Base-by-base conservation (phyloP, 2,888 invertebrate species). In the Polydrusus tereticollis region DNA sequence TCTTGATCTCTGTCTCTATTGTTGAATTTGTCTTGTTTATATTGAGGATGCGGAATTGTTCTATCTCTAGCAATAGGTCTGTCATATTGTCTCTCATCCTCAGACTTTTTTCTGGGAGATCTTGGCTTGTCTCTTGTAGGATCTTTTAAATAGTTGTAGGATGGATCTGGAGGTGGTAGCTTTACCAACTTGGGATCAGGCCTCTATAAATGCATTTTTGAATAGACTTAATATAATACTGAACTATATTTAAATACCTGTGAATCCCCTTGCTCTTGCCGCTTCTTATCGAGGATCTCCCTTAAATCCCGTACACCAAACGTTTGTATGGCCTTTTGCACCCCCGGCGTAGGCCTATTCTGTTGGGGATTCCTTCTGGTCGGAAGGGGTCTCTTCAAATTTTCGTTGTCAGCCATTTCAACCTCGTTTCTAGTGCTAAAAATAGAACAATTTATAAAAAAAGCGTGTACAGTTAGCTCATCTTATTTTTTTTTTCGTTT, bases 151-250 rank as follows among this genome's bases (percentile, higher is more conserved):
- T 77, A 81, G 70, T 79, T 82, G 52, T 80, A 81, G 8, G 79
- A 68, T 20, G 83, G 82, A 73, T 83, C 83, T 18, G 80, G 77
- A 10, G 83, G 83, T 14, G 82, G 82, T 2, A 33, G 52, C n/a
- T 71, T 72, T 36, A 59, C n/a, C 5, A 8, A 7, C 29, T 66
- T 60, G 10, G 38, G 38, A 7, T 62, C 47, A 16, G 14, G 45
- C 10, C 33, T 47, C 47, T 62, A n/a, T 36, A 36, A 36, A 36
- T 2, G 7, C 33, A 33, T n/a, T n/a, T n/a, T 36, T n/a, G 0
- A 36, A 36, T 2, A 5, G 29, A 29, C 7, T 5, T 29, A 29
- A 29, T 29, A 4, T 29, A 7, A 29, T 29, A 29, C 4, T 29
- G 29, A 29, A 5, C 29, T 29, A n/a, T n/a, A n/a, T n/a, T n/a